Conservation (phyloP, 2,113 vertebrate genomes). For the Ailuropoda melanoleuca region DNA sequence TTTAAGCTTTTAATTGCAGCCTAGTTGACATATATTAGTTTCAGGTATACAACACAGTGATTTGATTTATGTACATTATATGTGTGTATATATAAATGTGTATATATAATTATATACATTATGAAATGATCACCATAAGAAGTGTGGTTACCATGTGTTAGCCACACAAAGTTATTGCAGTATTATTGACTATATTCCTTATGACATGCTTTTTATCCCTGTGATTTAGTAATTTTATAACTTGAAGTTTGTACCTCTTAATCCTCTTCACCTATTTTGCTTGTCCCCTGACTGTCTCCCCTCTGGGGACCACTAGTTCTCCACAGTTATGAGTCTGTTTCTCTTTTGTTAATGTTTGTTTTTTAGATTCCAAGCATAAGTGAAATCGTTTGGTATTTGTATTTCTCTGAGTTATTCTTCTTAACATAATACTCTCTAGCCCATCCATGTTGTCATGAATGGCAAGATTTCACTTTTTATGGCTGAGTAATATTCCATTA, state of each 20-base stretch:
- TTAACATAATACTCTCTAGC: not conserved
- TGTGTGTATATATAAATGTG: not conserved
- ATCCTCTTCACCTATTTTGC: not conserved
- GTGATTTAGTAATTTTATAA: not conserved
- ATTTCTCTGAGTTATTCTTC: not conserved
- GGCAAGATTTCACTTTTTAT: not conserved
- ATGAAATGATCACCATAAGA: not conserved
- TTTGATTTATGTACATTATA: not conserved
- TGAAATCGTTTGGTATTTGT: not conserved
- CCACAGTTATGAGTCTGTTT: not conserved
- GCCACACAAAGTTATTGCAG: not conserved
- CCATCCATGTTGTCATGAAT: not conserved
- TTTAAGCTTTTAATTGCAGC: not conserved
- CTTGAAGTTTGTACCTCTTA: not conserved
- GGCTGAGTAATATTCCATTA: not conserved
- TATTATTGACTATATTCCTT: not conserved
- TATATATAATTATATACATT: not conserved
- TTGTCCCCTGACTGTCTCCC: not conserved
- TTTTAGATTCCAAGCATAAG: not conserved
- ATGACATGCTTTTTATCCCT: not conserved
- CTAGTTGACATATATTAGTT: not conserved
- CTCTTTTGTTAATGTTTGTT: not conserved
- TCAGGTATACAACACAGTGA: not conserved
- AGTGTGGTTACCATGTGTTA: not conserved
- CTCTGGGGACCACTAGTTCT: not conserved